Conservation (phyloP, 1,140 invertebrate species). For the Lutraria rhynchaena region DNA sequence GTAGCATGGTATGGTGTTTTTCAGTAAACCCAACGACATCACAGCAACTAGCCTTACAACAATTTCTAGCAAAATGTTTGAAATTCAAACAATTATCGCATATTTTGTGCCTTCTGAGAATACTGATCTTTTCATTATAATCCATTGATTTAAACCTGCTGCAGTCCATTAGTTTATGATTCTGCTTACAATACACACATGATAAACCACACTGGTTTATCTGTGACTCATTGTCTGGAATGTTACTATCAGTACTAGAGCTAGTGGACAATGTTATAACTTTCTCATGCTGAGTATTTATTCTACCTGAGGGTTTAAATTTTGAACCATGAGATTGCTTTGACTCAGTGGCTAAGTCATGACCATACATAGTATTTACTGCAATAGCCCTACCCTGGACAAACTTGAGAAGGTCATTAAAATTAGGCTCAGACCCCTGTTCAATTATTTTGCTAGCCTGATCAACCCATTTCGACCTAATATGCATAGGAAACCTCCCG, state of each 20-base stretch:
- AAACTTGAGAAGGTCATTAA: conserved; percentile 18
- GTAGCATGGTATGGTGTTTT: conserved; percentile 40
- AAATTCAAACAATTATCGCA: conserved; percentile 42
- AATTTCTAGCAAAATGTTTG: conserved; percentile 24
- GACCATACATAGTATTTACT: conserved; percentile 28
- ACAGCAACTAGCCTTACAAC: conserved; percentile 22
- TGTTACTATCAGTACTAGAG: conserved; percentile 1
- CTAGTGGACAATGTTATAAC: not conserved
- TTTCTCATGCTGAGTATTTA: not conserved
- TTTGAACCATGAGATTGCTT: not conserved
- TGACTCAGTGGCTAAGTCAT: conserved; percentile 3
- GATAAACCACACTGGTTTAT: not conserved
- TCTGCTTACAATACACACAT: conserved; percentile 18
- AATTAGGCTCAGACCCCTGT: conserved; percentile 11
- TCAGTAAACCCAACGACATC: conserved; percentile 15
- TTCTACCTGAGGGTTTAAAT: not conserved
- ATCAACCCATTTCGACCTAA: conserved; percentile 17
- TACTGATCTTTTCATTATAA: not conserved
- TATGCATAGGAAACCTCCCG: conserved; percentile 11
- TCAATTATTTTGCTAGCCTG: conserved; percentile 9
- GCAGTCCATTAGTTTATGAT: conserved; percentile 30
- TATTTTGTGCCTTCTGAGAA: conserved; percentile 23
- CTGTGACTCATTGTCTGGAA: not conserved
- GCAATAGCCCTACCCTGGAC: conserved; percentile 3
- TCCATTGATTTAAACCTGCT: conserved; percentile 8